A percentile compares a stretch with the other conserved stretches of the same genome.
phyloP scores from a whole-genome alignment of 2,113 vertebrate genomes.

The Neodon shergylaensis region DNA sequence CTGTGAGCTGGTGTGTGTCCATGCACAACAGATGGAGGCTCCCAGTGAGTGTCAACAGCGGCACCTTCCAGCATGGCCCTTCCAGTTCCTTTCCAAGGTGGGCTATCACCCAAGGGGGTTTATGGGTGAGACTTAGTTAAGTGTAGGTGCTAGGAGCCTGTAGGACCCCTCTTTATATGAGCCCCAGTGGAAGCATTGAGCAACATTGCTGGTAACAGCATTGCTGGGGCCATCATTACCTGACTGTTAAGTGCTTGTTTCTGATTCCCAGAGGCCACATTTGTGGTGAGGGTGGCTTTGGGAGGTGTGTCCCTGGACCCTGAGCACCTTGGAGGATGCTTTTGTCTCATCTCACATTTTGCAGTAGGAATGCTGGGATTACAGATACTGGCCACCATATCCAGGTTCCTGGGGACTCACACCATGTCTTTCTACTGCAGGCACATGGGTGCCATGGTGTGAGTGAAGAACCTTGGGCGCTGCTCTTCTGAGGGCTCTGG shows the following conservation, averaged over 20 bases:
- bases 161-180: neutral
- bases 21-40: neutral
- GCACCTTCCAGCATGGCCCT: no score
- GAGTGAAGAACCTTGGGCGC: neutral
- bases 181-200: neutral
- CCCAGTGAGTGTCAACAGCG: neutral
- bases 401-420: neutral
- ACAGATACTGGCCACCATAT: neutral
- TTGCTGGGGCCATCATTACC: neutral
- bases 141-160: no score
- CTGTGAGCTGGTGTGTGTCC: neutral
- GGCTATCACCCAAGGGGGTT: neutral
- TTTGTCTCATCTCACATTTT: neutral
- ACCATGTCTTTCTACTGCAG: neutral
- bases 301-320: neutral
- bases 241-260: neutral
- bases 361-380: neutral
- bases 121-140: neutral
- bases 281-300: neutral
- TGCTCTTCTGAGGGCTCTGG: neutral
- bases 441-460: neutral
- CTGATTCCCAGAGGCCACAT: neutral
- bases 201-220: rapidly evolving
- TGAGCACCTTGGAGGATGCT: neutral
- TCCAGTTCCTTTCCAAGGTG: neutral